A percentile compares a stretch with the other conserved stretches of the same genome.
phyloP scores from a whole-genome alignment of 2,888 invertebrate species.

The Volucella zonaria region DNA sequence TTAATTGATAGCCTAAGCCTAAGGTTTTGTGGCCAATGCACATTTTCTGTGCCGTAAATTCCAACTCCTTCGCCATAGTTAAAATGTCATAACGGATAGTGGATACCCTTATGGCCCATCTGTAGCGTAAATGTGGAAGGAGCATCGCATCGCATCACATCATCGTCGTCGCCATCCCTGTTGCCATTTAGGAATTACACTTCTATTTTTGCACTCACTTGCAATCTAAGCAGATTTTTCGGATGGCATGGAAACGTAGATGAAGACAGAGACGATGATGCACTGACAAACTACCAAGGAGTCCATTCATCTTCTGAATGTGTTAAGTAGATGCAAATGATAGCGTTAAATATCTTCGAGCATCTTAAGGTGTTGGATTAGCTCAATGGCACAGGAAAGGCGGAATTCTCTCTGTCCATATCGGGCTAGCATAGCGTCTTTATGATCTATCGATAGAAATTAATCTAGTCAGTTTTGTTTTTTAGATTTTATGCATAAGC shows the following conservation, averaged over 20 bases:
- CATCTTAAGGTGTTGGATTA: slow-evolving; percentile 67
- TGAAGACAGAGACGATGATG: slow-evolving; percentile 49
- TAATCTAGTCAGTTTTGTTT: slow-evolving; percentile 66
- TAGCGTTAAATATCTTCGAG: slow-evolving; percentile 72
- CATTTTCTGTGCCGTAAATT: slow-evolving; percentile 64
- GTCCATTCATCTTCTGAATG: slow-evolving; percentile 69
- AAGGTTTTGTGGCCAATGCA: slow-evolving; percentile 67
- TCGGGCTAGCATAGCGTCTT: slow-evolving; percentile 19
- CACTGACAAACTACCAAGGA: slow-evolving; percentile 69
- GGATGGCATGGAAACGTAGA: slow-evolving; percentile 33
- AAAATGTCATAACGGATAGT: slow-evolving; percentile 68
- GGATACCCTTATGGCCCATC: slow-evolving; percentile 53
- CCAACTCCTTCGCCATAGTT: slow-evolving; percentile 71
- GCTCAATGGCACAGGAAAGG: slow-evolving; percentile 53
- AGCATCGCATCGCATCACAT: slow-evolving; percentile 36
- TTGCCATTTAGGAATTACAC: slow-evolving; percentile 9
- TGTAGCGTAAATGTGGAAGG: slow-evolving; percentile 66
- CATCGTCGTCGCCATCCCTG: not conserved
- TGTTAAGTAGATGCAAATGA: slow-evolving; percentile 74
- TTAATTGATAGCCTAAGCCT: slow-evolving; percentile 72
- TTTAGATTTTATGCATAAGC: slow-evolving; percentile 35
- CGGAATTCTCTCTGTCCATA: slow-evolving; percentile 41
- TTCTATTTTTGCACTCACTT: slow-evolving; percentile 59
- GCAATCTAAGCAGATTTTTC: slow-evolving; percentile 57
- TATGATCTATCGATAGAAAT: slow-evolving; percentile 70